A percentile compares a stretch with the other conserved stretches of the same genome.
Conservation (phyloP, 2,113 vertebrate genomes). For the Ammodytes marinus region DNA sequence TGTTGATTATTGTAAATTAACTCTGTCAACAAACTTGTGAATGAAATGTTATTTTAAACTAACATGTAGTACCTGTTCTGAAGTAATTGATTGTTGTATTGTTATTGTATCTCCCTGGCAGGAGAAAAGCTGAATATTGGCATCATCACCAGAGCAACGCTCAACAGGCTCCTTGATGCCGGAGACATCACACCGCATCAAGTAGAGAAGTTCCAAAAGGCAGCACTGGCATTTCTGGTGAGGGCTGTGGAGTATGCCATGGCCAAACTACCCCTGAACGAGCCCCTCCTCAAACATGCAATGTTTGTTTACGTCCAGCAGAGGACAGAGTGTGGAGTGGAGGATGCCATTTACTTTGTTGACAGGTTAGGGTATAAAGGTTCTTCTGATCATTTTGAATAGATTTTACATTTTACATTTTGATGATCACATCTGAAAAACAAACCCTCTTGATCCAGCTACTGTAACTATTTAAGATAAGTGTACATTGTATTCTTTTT, state of each 20-base stretch:
- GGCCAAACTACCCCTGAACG: not conserved
- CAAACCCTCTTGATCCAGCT: no score
- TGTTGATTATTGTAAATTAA: not conserved
- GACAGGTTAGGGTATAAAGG: not conserved
- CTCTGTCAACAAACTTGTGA: no score
- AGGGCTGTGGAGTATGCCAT: not conserved
- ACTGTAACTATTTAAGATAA: no score
- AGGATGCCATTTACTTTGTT: not conserved
- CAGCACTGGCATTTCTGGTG: not conserved
- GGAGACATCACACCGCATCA: not conserved
- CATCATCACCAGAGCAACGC: not conserved
- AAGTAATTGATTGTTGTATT: no score
- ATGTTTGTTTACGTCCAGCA: not conserved
- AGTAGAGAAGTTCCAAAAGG: not conserved
- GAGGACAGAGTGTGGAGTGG: constrained; percentile 1
- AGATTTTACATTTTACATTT: no score
- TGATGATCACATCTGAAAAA: not conserved
- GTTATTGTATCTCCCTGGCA: not conserved
- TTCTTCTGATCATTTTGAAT: not conserved
- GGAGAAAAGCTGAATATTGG: not conserved
- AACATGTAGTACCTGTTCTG: no score
- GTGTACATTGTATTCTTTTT: not conserved
- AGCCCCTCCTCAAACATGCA: not conserved
- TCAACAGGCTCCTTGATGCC: not conserved
- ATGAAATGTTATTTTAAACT: not conserved